Base-by-base conservation (phyloP, 2,797 vertebrate genomes). In the Alosa sapidissima region DNA sequence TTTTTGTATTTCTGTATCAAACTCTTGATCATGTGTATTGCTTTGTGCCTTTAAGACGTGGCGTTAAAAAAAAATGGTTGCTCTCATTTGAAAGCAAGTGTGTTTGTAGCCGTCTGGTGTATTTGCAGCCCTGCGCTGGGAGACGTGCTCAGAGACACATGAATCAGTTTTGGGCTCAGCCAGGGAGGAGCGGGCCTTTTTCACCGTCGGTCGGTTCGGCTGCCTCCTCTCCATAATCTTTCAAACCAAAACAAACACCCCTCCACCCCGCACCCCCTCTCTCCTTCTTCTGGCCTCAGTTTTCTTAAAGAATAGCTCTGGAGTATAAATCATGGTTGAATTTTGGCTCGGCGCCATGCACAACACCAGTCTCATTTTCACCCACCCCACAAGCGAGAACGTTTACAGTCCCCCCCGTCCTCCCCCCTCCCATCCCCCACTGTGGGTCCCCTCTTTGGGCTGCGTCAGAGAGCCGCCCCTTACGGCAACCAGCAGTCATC, bases 361-460 rank as follows among this genome's bases (percentile, higher is more conserved):
- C 92, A 93, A 92, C 92, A 94, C 89, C 84, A 88, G 84, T 83
- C 91, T 89, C 89, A 92, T 92, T 91, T 90, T 92, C 89, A 90
- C 88, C 88, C 89, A 90, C 88, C 88, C 89, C 85, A 41, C 90
- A 88, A 90, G 88, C 82, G 92, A 91, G 88, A 90, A 90, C 93
- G 16, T 78, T 78, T 78, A 90, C 88, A 87, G 72, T 89, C 90
- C 90, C 89, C 90, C 91, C 91, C 89, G 65, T 9, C 33, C 65
- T 28, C 6, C 55, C 19, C 68, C 58, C 19, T 68, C 49, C 60
- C 49, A 72, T 16, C 65, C 33, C 2, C 13, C 65, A 3, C 13
- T 72, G 33, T 72, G 28, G 33, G 24, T 28, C 65, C 33, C 65
- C 13, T 72, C 65, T n/a, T 8, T 21, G 49, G 16, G 11, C 52